Evolutionary conservation across 2,113 vertebrate genomes (phyloP), one percentile per base, ranked within the genome.

Genomic region (Meleagris gallopavo): DNA sequence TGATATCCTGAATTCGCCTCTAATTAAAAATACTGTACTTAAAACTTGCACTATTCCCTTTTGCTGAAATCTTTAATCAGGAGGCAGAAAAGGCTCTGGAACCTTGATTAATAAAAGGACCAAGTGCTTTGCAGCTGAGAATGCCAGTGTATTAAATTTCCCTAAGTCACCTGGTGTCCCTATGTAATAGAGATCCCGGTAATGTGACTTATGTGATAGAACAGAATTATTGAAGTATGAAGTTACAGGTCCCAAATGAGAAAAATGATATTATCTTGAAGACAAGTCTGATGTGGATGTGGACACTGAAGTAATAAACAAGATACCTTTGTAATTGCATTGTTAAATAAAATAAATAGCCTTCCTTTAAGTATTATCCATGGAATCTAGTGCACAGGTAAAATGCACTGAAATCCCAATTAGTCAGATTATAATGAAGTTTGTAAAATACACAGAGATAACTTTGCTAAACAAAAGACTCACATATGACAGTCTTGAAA

Each of bases 111-210:
- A 96, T 95, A 96, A 93, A 29, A 96, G 62, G 83, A 79, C 88
- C 80, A 69, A 96, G 75, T 57, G 48, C 70, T 96, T 52, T 86
- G 79, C 21, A 4, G 24, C 74, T 94, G 94, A 93, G 95, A 96
- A 96, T 96, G 93, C 94, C 92, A 95, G 67, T 40, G 76, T 86
- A 91, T 94, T 97, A 97, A 94, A 96, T 95, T 94, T 90, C 83
- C 48, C 43, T 46, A 62, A 88, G 95, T 95, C 82, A 95, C 85
- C 90, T 91, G 76, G 55, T 87, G 82, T 94, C 77, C 79, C 84
- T 57, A 85, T 86, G 84, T 92, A 93, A 95, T 64, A 96, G 93
- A 91, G 84, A 95, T 94, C 92, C 92, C 64, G 85, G 90, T 84
- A 95, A 60, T 85, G 86, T 69, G 88, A 89, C 95, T 86, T 82